phyloP scores from a whole-genome alignment of 2,888 invertebrate species.

The Nemoura dubitans region DNA sequence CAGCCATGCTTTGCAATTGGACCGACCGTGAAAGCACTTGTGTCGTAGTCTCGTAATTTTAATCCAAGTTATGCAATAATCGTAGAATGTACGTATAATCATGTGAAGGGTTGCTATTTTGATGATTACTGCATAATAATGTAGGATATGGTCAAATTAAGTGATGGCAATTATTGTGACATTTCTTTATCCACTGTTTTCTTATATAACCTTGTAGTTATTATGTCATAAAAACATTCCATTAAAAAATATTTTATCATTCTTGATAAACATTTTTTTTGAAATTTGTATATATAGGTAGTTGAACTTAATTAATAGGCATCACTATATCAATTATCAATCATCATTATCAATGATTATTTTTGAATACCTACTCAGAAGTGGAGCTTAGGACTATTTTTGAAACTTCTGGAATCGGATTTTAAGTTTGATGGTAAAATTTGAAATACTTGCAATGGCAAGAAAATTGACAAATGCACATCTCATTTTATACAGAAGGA shows the following conservation, averaged over 20 bases:
- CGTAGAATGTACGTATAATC: not conserved
- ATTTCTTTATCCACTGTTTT: not conserved
- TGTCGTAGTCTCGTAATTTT: not conserved
- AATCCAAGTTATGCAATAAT: not conserved
- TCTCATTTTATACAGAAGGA: too few species aligned
- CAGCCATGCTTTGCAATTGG: not conserved
- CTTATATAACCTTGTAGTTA: conserved; percentile 7
- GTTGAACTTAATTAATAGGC: too few species aligned
- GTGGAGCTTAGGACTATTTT: too few species aligned
- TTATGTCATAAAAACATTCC: conserved; percentile 26
- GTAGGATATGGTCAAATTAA: not conserved
- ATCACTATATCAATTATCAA: too few species aligned
- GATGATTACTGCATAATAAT: not conserved
- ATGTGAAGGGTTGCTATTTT: not conserved
- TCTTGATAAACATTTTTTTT: conserved; percentile 5
- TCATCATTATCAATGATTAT: too few species aligned
- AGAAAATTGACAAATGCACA: too few species aligned
- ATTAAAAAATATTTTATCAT: conserved; percentile 37
- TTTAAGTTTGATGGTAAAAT: too few species aligned
- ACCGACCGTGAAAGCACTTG: not conserved
- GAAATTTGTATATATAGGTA: too few species aligned
- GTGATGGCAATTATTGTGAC: not conserved
- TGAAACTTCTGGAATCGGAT: too few species aligned
- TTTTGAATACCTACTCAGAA: too few species aligned
- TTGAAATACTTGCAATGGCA: too few species aligned